Evolutionary conservation across 2,888 invertebrate species (phyloP), one percentile per base, ranked within the genome.

Genomic region (Hyppa rectilinea): DNA sequence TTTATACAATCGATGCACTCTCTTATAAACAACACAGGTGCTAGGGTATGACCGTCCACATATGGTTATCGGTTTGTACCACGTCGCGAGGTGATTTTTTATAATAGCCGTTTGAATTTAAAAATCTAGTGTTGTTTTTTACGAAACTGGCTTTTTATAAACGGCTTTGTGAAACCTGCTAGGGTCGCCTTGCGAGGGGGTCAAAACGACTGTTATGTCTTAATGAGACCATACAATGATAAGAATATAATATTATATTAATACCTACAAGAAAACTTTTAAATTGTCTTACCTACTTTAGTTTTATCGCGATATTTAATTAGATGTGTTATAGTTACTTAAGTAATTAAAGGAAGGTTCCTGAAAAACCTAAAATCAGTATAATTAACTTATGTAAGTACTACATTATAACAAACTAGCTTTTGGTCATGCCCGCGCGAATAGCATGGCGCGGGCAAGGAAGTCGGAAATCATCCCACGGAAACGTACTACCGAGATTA

Each of bases 1-100:
- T 96, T 96, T 95, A 94, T 94, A 90, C 89, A 88, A 88, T 88
- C 89, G 92, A 92, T 92, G 92, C 93, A 94, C 93, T 94, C 91
- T 93, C 94, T 93, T 95, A 94, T 94, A 96, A 94, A 95, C 95
- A 95, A 96, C 95, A 96, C 95, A 96, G 95, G 95, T 96, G 95
- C 95, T 92, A 87, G 89, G 90, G 92, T 92, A 93, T 94, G 92
- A 92, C 93, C 92, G 88, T 94, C 93, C 93, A 93, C 95, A 95
- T 95, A 95, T 95, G 95, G 95, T 93, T 94, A 93, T 94, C 92
- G 91, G 87, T 88, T 90, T 91, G 90, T 91, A 88, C 88, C 88
- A 87, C 87, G 88, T 88, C 87, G 86, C 85, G 88, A 91, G 89
- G 88, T 85, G 87, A 87, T 92, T 93, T 94, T 93, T 93, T 93